A percentile compares a stretch with the other conserved stretches of the same genome.
Evolutionary conservation across 2,888 invertebrate species (phyloP).

Genomic region (Muschampia plurimacula): DNA sequence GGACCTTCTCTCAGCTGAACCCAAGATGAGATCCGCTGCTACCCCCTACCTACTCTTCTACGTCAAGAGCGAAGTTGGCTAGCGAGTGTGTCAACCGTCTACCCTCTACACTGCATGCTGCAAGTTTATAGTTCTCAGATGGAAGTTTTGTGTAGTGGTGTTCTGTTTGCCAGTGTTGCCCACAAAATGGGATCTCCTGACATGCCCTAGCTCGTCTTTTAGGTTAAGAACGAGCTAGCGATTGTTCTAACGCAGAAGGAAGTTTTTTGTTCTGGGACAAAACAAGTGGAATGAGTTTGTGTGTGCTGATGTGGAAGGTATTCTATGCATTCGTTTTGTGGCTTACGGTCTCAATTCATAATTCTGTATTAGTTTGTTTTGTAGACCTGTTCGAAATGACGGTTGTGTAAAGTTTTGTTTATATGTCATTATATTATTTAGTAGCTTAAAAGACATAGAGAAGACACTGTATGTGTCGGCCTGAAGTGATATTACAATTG

Average conservation of each 20-base stretch:
- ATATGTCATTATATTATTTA: conserved; percentile 50
- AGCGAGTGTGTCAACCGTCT: conserved; percentile 48
- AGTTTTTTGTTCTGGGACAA: background rate
- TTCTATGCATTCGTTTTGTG: background rate
- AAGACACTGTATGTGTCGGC: conserved; percentile 60
- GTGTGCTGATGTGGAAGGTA: background rate
- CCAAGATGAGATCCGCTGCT: conserved; percentile 90
- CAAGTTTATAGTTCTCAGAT: background rate
- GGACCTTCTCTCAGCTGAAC: conserved; percentile 89
- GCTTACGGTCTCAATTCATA: conserved; percentile 6
- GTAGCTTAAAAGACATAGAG: conserved; percentile 70
- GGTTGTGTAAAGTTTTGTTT: conserved; percentile 36
- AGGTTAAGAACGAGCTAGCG: background rate
- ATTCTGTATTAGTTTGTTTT: conserved; percentile 20
- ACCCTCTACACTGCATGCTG: background rate
- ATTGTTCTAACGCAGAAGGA: background rate
- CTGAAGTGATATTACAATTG: conserved; percentile 75
- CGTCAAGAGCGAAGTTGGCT: conserved; percentile 86
- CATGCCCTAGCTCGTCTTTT: background rate
- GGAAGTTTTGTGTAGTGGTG: background rate
- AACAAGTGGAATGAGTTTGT: background rate
- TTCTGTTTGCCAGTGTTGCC: background rate
- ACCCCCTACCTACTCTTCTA: conserved; percentile 96
- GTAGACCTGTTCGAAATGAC: conserved; percentile 28
- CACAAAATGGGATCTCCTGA: background rate